Conservation (phyloP, 2,797 vertebrate species). For the Alfaro cultratus region DNA sequence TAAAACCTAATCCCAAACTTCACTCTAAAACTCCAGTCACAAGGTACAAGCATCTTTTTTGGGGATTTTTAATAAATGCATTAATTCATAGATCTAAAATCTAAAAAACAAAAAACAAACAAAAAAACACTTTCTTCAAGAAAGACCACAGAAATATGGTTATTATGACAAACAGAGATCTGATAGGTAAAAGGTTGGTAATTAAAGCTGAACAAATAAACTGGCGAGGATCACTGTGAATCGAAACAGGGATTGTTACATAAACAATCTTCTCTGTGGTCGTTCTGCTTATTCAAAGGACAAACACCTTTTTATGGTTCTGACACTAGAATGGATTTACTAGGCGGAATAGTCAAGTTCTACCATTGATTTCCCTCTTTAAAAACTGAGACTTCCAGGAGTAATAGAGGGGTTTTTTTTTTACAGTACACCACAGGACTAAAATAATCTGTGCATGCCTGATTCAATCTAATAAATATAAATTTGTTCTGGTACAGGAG, state of each 20-base stretch:
- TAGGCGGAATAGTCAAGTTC: no score
- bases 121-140: not conserved
- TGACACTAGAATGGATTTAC: no score
- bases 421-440: not conserved
- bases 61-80: not conserved
- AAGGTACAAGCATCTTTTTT: not conserved
- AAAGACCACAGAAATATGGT: slow-evolving; percentile 7
- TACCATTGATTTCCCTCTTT: not conserved
- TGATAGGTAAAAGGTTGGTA: slow-evolving; percentile 53
- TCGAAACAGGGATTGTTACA: slow-evolving; percentile 30
- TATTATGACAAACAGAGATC: slow-evolving; percentile 41
- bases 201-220: slow-evolving; percentile 56
- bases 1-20: not conserved
- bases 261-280: slow-evolving; percentile 35
- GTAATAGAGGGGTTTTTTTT: not conserved
- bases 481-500: not conserved
- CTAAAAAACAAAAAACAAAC: no score
- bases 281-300: slow-evolving; percentile 25
- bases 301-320: slow-evolving; percentile 7
- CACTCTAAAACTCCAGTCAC: not conserved
- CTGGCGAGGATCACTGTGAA: slow-evolving; percentile 42
- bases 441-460: not conserved
- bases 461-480: not conserved
- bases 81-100: not conserved
- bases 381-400: not conserved